phyloP scores from a whole-genome alignment of 2,113 vertebrate genomes.

The Mohoua ochrocephala region DNA sequence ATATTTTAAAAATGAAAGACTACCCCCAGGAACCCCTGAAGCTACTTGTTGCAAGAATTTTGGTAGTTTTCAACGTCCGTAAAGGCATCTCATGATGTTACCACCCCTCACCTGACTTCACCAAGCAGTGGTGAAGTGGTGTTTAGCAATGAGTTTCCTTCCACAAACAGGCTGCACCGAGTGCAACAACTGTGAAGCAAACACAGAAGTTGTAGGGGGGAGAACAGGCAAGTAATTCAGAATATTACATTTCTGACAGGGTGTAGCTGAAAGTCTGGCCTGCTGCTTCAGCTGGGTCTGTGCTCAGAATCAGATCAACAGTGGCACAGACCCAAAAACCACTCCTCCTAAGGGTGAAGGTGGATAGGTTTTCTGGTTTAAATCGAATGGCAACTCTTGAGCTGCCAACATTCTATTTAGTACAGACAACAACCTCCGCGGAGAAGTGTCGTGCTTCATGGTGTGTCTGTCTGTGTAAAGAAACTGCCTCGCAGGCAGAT shows the following conservation, averaged over 20 bases:
- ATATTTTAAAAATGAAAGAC: not conserved
- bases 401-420: not conserved
- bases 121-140: not conserved
- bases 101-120: not conserved
- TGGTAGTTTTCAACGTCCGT: not conserved
- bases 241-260: not conserved
- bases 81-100: not conserved
- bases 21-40: not conserved
- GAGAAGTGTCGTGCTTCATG: not conserved
- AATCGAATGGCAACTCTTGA: not conserved
- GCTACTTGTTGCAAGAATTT: not conserved
- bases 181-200: not conserved
- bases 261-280: not conserved
- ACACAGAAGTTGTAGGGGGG: not conserved
- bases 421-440: not conserved
- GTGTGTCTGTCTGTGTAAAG: not conserved
- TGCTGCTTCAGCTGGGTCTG: not conserved
- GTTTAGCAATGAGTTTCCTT: slow-evolving; percentile 24
- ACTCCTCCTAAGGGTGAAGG: not conserved
- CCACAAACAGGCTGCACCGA: not conserved
- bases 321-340: not conserved
- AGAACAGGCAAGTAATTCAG: not conserved
- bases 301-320: not conserved
- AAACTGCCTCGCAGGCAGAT: not conserved
- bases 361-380: not conserved